phyloP scores from a whole-genome alignment of 1,140 invertebrate species.

The Aphelenchoides fujianensis region DNA sequence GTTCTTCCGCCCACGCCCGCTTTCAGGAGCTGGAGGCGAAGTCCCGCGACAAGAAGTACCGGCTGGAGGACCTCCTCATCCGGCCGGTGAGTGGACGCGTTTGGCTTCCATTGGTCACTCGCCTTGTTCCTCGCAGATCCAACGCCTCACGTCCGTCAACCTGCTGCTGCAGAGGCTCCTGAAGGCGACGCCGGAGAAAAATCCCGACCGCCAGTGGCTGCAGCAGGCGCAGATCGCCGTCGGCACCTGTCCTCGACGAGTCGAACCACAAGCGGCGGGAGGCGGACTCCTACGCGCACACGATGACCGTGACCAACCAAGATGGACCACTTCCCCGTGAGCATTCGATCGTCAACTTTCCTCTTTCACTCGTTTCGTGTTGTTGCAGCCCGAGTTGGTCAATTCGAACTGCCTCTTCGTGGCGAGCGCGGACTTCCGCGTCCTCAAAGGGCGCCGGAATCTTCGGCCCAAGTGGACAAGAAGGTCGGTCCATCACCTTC shows the following conservation, averaged over 20 bases:
- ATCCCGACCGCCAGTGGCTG: slow-evolving; percentile 12
- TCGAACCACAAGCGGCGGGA: slow-evolving; percentile 5
- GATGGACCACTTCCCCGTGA: slow-evolving; percentile 16
- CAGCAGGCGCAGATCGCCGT: neutral
- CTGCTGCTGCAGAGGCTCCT: neutral
- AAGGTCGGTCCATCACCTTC: neutral
- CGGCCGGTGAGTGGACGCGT: no score
- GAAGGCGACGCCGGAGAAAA: slow-evolving; percentile 6
- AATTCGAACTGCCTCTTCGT: no score
- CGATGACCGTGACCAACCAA: neutral
- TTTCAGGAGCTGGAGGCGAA: neutral
- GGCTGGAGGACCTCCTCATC: neutral
- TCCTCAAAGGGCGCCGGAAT: neutral
- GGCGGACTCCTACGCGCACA: neutral
- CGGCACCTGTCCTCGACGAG: neutral
- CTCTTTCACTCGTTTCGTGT: no score
- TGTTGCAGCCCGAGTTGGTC: no score
- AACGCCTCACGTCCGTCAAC: slow-evolving; percentile 11
- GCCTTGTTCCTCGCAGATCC: no score
- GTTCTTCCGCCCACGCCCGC: neutral
- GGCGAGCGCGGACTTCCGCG: neutral
- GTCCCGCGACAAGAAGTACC: neutral
- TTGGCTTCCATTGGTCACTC: no score
- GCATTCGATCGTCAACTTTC: no score
- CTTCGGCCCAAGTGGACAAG: neutral